Conservation (phyloP, 2,113 vertebrate species). For the Scartelaos histophorus region DNA sequence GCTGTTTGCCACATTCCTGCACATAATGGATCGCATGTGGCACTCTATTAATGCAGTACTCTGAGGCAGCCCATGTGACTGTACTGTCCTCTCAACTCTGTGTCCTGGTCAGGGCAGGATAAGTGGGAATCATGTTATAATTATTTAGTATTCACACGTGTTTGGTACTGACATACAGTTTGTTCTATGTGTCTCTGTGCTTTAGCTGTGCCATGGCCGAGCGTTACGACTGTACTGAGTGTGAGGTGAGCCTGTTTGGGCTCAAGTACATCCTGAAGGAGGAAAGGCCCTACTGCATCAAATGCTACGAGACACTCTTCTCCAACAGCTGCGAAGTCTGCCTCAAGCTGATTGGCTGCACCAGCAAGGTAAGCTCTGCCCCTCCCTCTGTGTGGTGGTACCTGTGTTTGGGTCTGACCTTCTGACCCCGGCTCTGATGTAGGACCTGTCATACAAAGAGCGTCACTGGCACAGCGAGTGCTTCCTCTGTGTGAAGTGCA, state of each 20-base stretch:
- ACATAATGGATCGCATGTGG: conserved; percentile 27
- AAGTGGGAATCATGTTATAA: no score
- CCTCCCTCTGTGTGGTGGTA: not conserved
- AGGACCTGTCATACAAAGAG: conserved; percentile 96
- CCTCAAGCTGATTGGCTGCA: conserved; percentile 86
- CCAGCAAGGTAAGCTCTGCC: conserved; percentile 81
- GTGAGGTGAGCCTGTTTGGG: conserved; percentile 88
- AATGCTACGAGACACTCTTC: conserved; percentile 89
- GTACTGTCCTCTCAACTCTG: not conserved
- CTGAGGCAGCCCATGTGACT: not conserved
- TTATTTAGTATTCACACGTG: no score
- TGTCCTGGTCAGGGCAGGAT: not conserved
- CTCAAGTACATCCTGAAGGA: conserved; percentile 91
- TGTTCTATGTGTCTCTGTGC: not conserved
- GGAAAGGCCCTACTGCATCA: conserved; percentile 87
- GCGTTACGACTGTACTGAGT: conserved; percentile 88
- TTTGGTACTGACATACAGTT: no score
- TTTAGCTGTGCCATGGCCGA: conserved; percentile 79
- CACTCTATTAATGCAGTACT: conserved; percentile 21
- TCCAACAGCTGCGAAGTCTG: conserved; percentile 91
- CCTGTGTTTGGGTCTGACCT: not conserved
- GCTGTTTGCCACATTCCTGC: conserved; percentile 26
- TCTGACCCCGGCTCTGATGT: conserved; percentile 15
- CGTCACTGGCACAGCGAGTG: conserved; percentile 95
- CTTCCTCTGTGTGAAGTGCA: conserved; percentile 90